Conservation (phyloP, 1,140 invertebrate genomes). For the Scaptomyza hsui region DNA sequence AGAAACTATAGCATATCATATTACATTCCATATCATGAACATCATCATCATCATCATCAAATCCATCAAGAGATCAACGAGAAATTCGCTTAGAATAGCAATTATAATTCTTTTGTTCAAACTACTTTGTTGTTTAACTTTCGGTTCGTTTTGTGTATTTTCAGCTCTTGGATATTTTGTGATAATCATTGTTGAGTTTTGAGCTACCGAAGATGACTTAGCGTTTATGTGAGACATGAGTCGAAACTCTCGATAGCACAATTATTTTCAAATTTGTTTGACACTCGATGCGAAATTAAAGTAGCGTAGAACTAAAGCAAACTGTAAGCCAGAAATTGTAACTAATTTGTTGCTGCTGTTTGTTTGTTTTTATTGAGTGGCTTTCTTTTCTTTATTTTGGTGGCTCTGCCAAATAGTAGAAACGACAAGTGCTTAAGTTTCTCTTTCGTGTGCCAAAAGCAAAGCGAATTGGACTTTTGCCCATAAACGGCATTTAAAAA, state of each 20-base stretch:
- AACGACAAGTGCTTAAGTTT: slow-evolving; percentile 59
- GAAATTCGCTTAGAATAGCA: slow-evolving; percentile 42
- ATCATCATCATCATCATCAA: neutral
- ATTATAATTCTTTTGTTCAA: slow-evolving; percentile 76
- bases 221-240: slow-evolving; percentile 20
- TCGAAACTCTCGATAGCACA: slow-evolving; percentile 51
- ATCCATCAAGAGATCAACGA: slow-evolving; percentile 22
- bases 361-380: slow-evolving; percentile 13
- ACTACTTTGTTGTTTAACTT: slow-evolving; percentile 63
- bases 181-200: slow-evolving; percentile 15
- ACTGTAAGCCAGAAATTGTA: slow-evolving; percentile 73
- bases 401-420: slow-evolving; percentile 27
- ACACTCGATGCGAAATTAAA: slow-evolving; percentile 60
- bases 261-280: slow-evolving; percentile 67
- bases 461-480: slow-evolving; percentile 51
- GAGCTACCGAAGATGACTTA: slow-evolving; percentile 19
- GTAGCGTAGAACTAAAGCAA: slow-evolving; percentile 77
- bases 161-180: slow-evolving; percentile 45
- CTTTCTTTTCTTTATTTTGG: slow-evolving; percentile 73
- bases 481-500: slow-evolving; percentile 30
- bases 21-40: neutral
- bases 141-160: slow-evolving; percentile 47
- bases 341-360: slow-evolving; percentile 61
- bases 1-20: slow-evolving; percentile 51
- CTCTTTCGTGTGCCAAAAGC: slow-evolving; percentile 71